Base-by-base conservation (phyloP, 1,140 invertebrate species). In the Pygmarrhopalites habei region DNA sequence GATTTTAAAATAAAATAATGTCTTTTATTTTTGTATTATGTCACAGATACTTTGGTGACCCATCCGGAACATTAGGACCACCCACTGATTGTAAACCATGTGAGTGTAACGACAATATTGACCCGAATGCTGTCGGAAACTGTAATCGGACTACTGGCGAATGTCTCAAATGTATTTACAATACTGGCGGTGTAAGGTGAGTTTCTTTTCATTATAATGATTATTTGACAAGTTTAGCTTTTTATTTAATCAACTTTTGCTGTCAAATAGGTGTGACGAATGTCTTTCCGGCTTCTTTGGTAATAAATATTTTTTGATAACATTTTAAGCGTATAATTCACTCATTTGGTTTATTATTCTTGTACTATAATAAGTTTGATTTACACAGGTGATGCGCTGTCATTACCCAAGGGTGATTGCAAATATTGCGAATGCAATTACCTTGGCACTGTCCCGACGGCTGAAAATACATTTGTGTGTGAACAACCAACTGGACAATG, bases 91-190 rank as follows among this genome's bases (percentile, higher is more conserved):
- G 96, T 74, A 80, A 84, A 69, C 81, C 83, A 62, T 99, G 96
- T 73, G 87, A 92, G 47, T 99, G 95, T 72, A 98, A 95, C 74
- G 85, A 85, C 28, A 98, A 99, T 72, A 92, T 98, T 35, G 96
- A 98, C 75, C 82, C 86, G 0, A 97, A 95, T 75, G 90, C 89
- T 2, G 89, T 97, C 23, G 89, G 90, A 46, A 96, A 95, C 75
- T 96, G 93, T 73, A 90, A 96, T 73, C 81, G 91, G 39, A 89
- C 87, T 14, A 93, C 88, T 25, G 96, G 95, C 43, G 88, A 95
- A 74, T 99, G 96, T 81, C 76, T 95, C 0, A 98, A 96, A 74
- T 99, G 96, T 75, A 95, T 98, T 61, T 90, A 97, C 75, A 96
- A 96, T 72, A 98, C 95, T 2, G 92, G 85, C 28, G 96, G 96